Evolutionary conservation across 2,113 vertebrate genomes (phyloP), one percentile per base, ranked within the genome.

Genomic region (Coreoperca whiteheadi): DNA sequence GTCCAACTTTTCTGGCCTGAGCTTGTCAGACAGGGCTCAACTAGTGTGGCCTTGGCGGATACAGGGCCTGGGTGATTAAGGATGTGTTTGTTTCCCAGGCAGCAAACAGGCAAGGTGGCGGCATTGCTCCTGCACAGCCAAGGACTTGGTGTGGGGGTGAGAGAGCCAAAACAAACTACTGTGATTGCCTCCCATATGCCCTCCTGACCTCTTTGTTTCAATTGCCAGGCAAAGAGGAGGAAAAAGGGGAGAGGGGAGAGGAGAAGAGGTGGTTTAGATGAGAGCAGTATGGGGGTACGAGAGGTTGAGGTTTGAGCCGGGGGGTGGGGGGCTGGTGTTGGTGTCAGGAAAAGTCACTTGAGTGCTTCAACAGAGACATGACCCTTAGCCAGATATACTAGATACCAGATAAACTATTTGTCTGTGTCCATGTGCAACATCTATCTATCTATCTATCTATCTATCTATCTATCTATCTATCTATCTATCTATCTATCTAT

Each of bases 1-100:
- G 87, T 85, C 86, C 90, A 84, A 91, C 73, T 65, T 74, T 65
- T 91, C 77, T 89, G 87, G 86, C 83, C 88, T 8, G 37, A 77
- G 86, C 76, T 88, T 84, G 88, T 93, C 86, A 91, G 85, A 90
- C 63, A 10, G 54, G 75, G 66, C 90, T 90, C 88, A 75, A 92
- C 92, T 80, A 86, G 93, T 93, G 85, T 94, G 90, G 93, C 91
- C 93, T 92, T 90, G 87, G 89, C 81, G 53, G 83, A 89, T 86
- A 84, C 74, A 50, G 84, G 88, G 77, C 88, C 88, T 18, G 86
- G 73, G 91, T 94, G 94, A 91, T 94, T 92, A 91, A 91, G 91
- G 89, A 94, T 89, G 91, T 92, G 90, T 95, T 93, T 93, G 93
- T 94, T 94, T 95, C 93, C 91, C 90, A 93, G 91, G 89, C 90